Base-by-base conservation (phyloP, 2,888 invertebrate genomes). In the Drosophila macrospina region DNA sequence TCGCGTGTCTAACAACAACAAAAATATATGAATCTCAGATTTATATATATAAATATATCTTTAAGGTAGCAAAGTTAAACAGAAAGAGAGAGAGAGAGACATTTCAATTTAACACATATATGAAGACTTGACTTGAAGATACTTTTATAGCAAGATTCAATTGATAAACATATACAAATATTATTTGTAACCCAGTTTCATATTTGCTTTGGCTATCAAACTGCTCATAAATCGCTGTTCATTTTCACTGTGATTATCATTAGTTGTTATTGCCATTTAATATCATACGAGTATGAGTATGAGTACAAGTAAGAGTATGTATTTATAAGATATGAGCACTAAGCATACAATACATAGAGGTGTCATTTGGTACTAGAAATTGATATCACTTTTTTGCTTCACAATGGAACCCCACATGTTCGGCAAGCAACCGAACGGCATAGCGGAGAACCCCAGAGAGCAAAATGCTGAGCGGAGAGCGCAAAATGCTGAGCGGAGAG, bases 11-110 rank as follows among this genome's bases (percentile, higher is more conserved):
- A 13, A 62, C 34, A 32, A 47, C 32, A 45, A 45, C 56, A 42
- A 20, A 20, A 51, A 62, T 48, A 60, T 50, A 50, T 59, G n/a
- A 50, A 50, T 50, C 11, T 32, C 45, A 45, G 51, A 51, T 62
- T 76, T 66, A 62, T 65, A 47, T 37, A 36, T n/a, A n/a, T n/a
- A n/a, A n/a, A n/a, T n/a, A 11, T 62, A 69, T 52, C 55, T n/a
- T 16, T 0, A 37, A 24, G 54, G 39, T 51, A 37, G 44, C 45
- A 32, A 20, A 47, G 32, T 15, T 13, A 47, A 13, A 24, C 24
- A 37, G 37, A 24, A 39, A n/a, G 10, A 41, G 34, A 26, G 37
- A n/a, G 37, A 15, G n/a, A 30, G 16, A 36, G 26, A 15, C 20
- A 39, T 39, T 39, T 39, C 10, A 39, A 15, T 16, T 16, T 10